Percentiles rank a stretch among this genome's conserved stretches.
phyloP scores from a whole-genome alignment of 30 jellyfish, hydroid and myxozoan genomes.

The Calvadosia cruxmelitensis region DNA sequence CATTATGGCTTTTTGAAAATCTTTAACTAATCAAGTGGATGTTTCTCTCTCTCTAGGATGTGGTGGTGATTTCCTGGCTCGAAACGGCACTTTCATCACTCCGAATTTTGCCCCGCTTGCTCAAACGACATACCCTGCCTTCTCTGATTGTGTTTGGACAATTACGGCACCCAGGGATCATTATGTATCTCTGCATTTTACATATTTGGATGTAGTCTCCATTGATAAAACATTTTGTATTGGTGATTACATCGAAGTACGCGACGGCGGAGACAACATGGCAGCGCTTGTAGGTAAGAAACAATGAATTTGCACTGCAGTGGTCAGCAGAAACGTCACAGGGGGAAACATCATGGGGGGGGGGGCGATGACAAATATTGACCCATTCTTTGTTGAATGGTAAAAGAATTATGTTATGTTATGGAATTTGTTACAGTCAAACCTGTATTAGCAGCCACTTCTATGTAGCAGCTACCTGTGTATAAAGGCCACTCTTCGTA shows the following conservation, averaged over 20 bases:
- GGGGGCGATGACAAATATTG: too few relatives aligned
- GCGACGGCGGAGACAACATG: slow-evolving; percentile 51
- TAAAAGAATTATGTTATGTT: too few relatives aligned
- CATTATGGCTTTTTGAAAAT: too few relatives aligned
- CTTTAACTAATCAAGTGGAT: too few relatives aligned
- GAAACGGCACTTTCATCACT: slow-evolving; percentile 62
- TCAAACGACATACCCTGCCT: slow-evolving; percentile 71
- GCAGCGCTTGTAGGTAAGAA: slow-evolving; percentile 50
- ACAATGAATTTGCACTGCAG: too few relatives aligned
- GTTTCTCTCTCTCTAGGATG: slow-evolving; percentile 62
- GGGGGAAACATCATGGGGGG: too few relatives aligned
- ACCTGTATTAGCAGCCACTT: too few relatives aligned
- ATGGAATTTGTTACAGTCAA: too few relatives aligned
- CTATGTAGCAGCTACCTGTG: too few relatives aligned
- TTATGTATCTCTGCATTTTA: slow-evolving; percentile 37
- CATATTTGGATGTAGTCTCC: slow-evolving; percentile 48
- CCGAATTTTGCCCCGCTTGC: slow-evolving; percentile 61
- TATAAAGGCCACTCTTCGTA: too few relatives aligned
- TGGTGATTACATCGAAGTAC: slow-evolving; percentile 56
- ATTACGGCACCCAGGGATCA: slow-evolving; percentile 42
- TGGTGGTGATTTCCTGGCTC: slow-evolving; percentile 62
- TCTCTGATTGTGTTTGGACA: slow-evolving; percentile 70
- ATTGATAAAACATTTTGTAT: slow-evolving; percentile 44
- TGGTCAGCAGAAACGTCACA: too few relatives aligned
- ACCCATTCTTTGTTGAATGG: too few relatives aligned